These are phyloP conservation scores for Heteromyza rotundicornis DNA, from an alignment of 2,888 invertebrate genomes.

Conservation along the genomic window DNA sequence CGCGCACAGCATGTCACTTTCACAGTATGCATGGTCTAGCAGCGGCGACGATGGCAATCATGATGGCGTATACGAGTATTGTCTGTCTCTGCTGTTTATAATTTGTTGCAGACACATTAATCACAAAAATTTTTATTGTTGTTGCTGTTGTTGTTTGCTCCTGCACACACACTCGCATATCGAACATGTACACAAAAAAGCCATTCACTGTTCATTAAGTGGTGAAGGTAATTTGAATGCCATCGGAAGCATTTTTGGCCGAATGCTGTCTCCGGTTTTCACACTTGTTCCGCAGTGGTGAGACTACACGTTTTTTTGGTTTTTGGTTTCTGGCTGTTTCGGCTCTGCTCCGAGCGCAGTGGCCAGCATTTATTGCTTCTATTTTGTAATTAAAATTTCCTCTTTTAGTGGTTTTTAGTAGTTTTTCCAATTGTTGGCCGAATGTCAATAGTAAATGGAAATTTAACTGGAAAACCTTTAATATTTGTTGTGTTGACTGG, in stretches of 20 bases:
- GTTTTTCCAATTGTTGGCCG: no score
- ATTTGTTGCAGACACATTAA: conserved; percentile 61
- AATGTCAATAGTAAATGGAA: no score
- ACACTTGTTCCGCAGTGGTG: not conserved
- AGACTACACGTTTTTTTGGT: conserved; percentile 1
- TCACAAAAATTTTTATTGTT: conserved; percentile 60
- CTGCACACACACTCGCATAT: conserved; percentile 9
- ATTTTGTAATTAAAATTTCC: conserved; percentile 23
- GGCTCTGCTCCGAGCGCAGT: not conserved
- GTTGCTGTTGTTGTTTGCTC: conserved; percentile 35
- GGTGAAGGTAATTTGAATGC: conserved; percentile 60
- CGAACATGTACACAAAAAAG: conserved; percentile 11
- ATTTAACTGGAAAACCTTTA: no score
- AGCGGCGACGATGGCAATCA: no score
- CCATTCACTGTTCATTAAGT: conserved; percentile 40
- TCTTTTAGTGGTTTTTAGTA: no score
- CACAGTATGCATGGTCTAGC: no score
- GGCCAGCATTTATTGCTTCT: conserved; percentile 29
- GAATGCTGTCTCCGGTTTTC: conserved; percentile 48
- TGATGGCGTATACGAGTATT: no score
- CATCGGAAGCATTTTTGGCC: conserved; percentile 57
- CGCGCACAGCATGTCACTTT: conserved; percentile 36
- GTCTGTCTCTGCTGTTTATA: conserved; percentile 57
- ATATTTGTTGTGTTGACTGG: no score
- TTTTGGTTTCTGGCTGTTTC: conserved; percentile 14